Evolutionary conservation across 2,113 vertebrate species (phyloP), one percentile per base, ranked within the genome.

Genomic region (Motacilla tschutschensis): DNA sequence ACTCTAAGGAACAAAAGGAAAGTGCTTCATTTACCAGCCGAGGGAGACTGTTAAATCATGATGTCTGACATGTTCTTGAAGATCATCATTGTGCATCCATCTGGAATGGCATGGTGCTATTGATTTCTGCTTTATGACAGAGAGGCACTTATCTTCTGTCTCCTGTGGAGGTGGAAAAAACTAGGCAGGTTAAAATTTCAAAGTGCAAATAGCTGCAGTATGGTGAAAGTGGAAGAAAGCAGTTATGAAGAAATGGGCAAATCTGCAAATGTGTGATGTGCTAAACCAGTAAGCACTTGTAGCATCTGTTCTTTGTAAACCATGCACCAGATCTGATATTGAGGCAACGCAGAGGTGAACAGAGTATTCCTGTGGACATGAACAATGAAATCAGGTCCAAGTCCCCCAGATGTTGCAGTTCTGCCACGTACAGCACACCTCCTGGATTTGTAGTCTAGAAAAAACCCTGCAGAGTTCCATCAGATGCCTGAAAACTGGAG

Each of bases 31-130:
- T 73, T 53, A 46, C n/a, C 9, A 46, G 17, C 12, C 16, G 10
- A 53, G 16, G 6, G 10, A 41, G 17, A 26, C 5, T n/a, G 9
- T 65, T 83, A 58, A 54, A 44, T 70, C 38, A 20, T 4, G 7
- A 5, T 53, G 28, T 17, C 5, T 33, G 66, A 40, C 5, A 0
- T 0, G 0, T 19, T 91, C n/a, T 31, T 70, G 35, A 69, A 50
- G 31, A 43, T 36, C 1, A 1, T 33, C 12, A 46, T 46, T 1
- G 1, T 48, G 51, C 31, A 46, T 47, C 55, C 9, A 19, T 65
- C 51, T 40, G 44, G 40, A 76, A 65, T 31, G 26, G n/a, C 12
- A 12, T 0, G 2, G 13, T 26, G 5, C 44, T 60, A 60, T 5
- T 43, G 65, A 67, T 63, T 51, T 83, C 36, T 67, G 33, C 24